Conservation (phyloP, 2,113 vertebrate species). For the Brachirus orientalis region DNA sequence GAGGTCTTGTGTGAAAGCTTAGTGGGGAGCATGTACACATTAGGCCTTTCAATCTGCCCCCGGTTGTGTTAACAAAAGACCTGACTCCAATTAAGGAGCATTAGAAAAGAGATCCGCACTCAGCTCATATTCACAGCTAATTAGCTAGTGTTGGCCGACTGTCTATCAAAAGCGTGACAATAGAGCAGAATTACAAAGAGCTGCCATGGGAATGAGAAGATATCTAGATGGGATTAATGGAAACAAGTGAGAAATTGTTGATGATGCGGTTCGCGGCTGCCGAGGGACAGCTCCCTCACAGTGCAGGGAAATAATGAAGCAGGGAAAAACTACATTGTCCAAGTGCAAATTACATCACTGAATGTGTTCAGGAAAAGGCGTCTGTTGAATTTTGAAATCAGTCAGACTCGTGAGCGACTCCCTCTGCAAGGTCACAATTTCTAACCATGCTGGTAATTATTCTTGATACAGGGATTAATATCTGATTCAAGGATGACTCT, state of each 20-base stretch:
- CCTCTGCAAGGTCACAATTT: conserved; percentile 72
- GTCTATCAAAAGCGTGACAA: conserved; percentile 62
- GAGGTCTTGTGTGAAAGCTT: conserved; percentile 60
- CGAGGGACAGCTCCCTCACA: conserved; percentile 16
- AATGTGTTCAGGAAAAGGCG: conserved; percentile 12
- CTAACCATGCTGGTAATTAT: conserved; percentile 83
- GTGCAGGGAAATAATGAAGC: conserved; percentile 21
- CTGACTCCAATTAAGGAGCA: conserved; percentile 61
- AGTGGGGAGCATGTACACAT: conserved; percentile 21
- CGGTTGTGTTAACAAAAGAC: conserved; percentile 58
- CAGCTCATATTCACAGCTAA: conserved; percentile 64
- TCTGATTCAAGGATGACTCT: conserved; percentile 84
- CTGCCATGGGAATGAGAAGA: conserved; percentile 35
- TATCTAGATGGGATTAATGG: conserved; percentile 50
- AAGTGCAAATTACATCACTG: conserved; percentile 12
- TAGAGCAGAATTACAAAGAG: conserved; percentile 44
- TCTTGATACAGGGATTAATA: conserved; percentile 89
- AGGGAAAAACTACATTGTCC: conserved; percentile 3
- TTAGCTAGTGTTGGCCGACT: conserved; percentile 58
- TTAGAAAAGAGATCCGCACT: conserved; percentile 42
- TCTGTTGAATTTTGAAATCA: conserved; percentile 48
- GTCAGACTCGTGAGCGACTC: conserved; percentile 18
- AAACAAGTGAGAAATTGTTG: conserved; percentile 60
- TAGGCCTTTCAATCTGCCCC: conserved; percentile 36
- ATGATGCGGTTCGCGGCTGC: conserved; percentile 46